Evolutionary conservation across 2,113 vertebrate genomes (phyloP).

Genomic region (Salvelinus sp.): DNA sequence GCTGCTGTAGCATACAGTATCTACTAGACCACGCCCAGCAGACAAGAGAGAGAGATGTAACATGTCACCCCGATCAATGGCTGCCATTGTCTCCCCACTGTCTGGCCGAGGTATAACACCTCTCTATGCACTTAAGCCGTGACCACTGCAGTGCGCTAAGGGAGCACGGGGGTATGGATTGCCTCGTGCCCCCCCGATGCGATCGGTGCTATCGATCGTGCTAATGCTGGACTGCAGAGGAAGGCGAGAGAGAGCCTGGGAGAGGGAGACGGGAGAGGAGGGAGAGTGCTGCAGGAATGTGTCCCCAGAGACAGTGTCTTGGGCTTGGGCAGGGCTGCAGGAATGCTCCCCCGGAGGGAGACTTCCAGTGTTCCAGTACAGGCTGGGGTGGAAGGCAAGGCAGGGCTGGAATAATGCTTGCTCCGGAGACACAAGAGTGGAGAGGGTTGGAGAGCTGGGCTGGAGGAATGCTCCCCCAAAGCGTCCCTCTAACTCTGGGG

Average conservation of each 20-base stretch:
- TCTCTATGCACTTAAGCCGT: slow-evolving; percentile 79
- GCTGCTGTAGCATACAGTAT: slow-evolving; percentile 19
- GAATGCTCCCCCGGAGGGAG: slow-evolving; percentile 79
- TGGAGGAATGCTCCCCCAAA: slow-evolving; percentile 76
- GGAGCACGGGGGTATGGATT: slow-evolving; percentile 78
- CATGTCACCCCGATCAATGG: slow-evolving; percentile 78
- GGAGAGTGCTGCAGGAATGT: slow-evolving; percentile 78
- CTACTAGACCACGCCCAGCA: slow-evolving; percentile 59
- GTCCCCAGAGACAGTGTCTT: slow-evolving; percentile 74
- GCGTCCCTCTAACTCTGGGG: slow-evolving; percentile 71
- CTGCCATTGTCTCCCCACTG: slow-evolving; percentile 67
- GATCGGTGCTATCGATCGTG: slow-evolving; percentile 80
- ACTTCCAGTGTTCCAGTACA: slow-evolving; percentile 56
- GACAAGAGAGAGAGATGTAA: slow-evolving; percentile 71
- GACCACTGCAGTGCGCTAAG: slow-evolving; percentile 80
- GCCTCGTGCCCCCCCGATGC: slow-evolving; percentile 79
- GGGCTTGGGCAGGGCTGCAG: slow-evolving; percentile 77
- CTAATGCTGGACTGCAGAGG: slow-evolving; percentile 82
- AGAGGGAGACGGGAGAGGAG: slow-evolving; percentile 33
- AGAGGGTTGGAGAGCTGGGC: slow-evolving; percentile 40
- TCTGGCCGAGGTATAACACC: slow-evolving; percentile 79
- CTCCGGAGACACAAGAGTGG: slow-evolving; percentile 60
- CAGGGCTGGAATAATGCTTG: slow-evolving; percentile 74
- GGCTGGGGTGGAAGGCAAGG: slow-evolving; percentile 67
- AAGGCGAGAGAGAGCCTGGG: slow-evolving; percentile 57